Percentiles rank a stretch among this genome's conserved stretches.
Conservation (phyloP, 2,797 vertebrate genomes). For the Pseudomugil tenellus region DNA sequence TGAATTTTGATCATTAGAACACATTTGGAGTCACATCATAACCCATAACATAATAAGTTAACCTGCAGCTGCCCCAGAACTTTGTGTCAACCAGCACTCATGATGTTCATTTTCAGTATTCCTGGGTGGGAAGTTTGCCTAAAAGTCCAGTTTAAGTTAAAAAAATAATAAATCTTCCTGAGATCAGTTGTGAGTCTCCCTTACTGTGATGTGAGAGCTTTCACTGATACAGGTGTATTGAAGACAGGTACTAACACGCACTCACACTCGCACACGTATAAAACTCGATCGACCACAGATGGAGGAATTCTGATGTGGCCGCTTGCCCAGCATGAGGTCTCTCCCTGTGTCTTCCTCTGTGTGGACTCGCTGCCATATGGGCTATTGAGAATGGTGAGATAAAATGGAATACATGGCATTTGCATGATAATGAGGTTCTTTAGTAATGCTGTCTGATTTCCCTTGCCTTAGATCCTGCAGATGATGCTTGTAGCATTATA, state of each 20-base stretch:
- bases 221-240: conserved; percentile 59
- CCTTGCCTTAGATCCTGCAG: conserved; percentile 70
- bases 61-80: conserved; percentile 11
- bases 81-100: conserved; percentile 5
- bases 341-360: conserved; percentile 74
- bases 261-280: conserved; percentile 22
- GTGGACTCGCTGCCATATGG: conserved; percentile 76
- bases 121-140: conserved; percentile 41
- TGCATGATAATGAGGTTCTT: conserved; percentile 83
- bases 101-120: conserved; percentile 9
- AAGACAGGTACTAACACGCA: conserved; percentile 44
- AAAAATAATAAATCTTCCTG: conserved; percentile 56
- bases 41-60: conserved; percentile 12
- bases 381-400: conserved; percentile 76
- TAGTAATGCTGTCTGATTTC: conserved; percentile 76
- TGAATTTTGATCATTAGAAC: conserved; percentile 8
- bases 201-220: conserved; percentile 54
- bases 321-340: conserved; percentile 68
- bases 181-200: conserved; percentile 42
- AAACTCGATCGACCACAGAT: conserved; percentile 75
- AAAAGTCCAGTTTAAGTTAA: conserved; percentile 37
- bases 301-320: conserved; percentile 82
- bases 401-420: conserved; percentile 82
- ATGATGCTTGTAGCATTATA: conserved; percentile 62
- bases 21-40: conserved; percentile 22